Base-by-base conservation (phyloP, 2,113 vertebrate genomes). In the Crocuta crocuta region DNA sequence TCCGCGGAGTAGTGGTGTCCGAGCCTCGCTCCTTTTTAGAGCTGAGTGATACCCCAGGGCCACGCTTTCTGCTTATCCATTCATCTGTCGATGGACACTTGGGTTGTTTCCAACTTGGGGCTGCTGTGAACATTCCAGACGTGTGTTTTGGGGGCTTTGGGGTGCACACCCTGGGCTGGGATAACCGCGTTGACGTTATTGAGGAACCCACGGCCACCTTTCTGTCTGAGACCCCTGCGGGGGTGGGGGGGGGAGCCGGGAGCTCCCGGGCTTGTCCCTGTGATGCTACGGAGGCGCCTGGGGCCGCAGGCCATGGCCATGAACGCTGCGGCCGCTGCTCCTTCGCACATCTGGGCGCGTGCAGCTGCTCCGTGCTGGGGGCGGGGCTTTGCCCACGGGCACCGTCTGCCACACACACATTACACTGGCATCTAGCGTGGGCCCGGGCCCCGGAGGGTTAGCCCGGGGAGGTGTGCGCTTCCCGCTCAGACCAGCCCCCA, bases 261-360 rank as follows among this genome's bases (percentile, higher is more conserved):
- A 33, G 13, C 16, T 35, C 61, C 1, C 39, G n/a, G 79, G 65
- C 81, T 28, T 10, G 66, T 10, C 33, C 21, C 28, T 13, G 23
- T 1, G 26, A 50, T 19, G 33, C 28, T 33, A 19, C n/a, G 28
- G 76, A 65, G 35, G 26, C 33, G 63, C 15, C 2, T 0, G 66
- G 39, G 50, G 39, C 48, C 10, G 5, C 33, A 3, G 31, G 89
- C 48, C 33, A 0, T 7, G 4, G 78, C 35, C 58, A 50, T 0
- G 0, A 45, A 5, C 1, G 33, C 58, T 10, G 12, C 70, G 48
- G 61, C 66, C 33, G 61, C 82, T 0, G 2, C 35, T 23, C 45
- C 12, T 28, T 6, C 0, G 45, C 31, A 7, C 63, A 0, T 43
- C 33, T 3, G 31, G 10, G 35, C 28, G 17, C 10, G 5, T 0